Base-by-base conservation (phyloP, 2,888 invertebrate species). In the Nebria brevicollis region DNA sequence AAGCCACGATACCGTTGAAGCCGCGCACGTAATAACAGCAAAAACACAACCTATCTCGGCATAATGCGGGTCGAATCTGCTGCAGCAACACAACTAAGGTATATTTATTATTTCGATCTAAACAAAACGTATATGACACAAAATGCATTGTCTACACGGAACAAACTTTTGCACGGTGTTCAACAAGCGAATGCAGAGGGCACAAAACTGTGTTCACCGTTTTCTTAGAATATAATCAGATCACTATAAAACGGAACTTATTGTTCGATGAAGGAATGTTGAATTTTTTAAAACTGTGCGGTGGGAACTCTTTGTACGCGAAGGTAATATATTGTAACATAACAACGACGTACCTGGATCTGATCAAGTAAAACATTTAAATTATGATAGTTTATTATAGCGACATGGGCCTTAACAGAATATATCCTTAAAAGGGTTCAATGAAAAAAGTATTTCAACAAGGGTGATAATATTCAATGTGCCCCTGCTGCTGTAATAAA, bases 181-280 rank as follows among this genome's bases (percentile, higher is more conserved):
- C 70, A 70, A 70, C 25, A 70, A 26, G 26, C 70, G 34, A n/a
- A 11, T 20, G 26, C 70, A 70, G 0, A 25, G 66, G 0, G 79
- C 75, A 65, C 75, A 34, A 75, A 75, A 79, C 75, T 79, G 66
- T 66, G 26, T 42, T 79, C 75, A 26, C 20, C 15, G 41, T 42
- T 42, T 80, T 80, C 80, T 75, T 42, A 80, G 80, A 80, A 80
- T 80, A 72, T 80, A 80, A 80, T 80, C 80, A 80, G 80, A 80
- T 80, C 80, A 80, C 34, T 80, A 72, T 75, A 80, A 80, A 80
- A 80, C 75, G 80, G 80, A 80, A 80, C 80, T 80, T 80, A 80
- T 80, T 75, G 80, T 80, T 54, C 72, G 41, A 75, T 78, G 73
- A 74, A 70, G 77, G 77, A 77, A 77, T 77, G 77, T 10, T 54